Conservation (phyloP, 2,888 invertebrate species). For the Leptopterna dolabrata region DNA sequence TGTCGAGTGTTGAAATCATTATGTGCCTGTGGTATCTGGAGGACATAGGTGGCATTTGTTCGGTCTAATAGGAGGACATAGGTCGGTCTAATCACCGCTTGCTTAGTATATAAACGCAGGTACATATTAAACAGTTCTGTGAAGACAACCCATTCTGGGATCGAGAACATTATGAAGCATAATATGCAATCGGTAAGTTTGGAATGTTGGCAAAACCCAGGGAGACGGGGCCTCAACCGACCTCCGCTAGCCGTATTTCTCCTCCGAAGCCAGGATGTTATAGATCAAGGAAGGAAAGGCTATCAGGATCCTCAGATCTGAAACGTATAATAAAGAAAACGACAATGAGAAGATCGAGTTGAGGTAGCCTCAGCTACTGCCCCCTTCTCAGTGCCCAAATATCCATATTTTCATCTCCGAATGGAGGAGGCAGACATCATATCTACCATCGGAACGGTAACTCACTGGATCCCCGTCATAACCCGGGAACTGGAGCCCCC, state of each 20-base stretch:
- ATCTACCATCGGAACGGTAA: slow-evolving; percentile 32
- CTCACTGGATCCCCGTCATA: slow-evolving; percentile 24
- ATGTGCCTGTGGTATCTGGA: no score
- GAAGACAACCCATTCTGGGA: no score
- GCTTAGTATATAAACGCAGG: no score
- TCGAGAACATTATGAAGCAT: not conserved
- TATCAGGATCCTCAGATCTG: not conserved
- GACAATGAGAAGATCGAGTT: slow-evolving; percentile 24
- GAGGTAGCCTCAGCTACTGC: slow-evolving; percentile 36
- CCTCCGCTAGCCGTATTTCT: not conserved
- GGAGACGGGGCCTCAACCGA: not conserved
- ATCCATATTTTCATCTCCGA: not conserved
- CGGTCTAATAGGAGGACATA: no score
- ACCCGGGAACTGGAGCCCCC: slow-evolving; percentile 25
- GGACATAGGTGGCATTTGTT: no score
- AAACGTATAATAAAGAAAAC: slow-evolving; percentile 32
- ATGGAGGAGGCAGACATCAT: not conserved
- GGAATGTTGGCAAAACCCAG: not conserved
- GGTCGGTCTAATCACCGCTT: no score
- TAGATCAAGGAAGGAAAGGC: slow-evolving; percentile 21
- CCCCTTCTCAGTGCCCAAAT: slow-evolving; percentile 2
- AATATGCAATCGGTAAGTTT: not conserved
- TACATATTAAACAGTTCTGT: no score
- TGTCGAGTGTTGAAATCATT: no score
- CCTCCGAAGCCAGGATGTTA: slow-evolving; percentile 19